Conservation (phyloP, 2,113 vertebrate species). For the Caranx ignobilis region DNA sequence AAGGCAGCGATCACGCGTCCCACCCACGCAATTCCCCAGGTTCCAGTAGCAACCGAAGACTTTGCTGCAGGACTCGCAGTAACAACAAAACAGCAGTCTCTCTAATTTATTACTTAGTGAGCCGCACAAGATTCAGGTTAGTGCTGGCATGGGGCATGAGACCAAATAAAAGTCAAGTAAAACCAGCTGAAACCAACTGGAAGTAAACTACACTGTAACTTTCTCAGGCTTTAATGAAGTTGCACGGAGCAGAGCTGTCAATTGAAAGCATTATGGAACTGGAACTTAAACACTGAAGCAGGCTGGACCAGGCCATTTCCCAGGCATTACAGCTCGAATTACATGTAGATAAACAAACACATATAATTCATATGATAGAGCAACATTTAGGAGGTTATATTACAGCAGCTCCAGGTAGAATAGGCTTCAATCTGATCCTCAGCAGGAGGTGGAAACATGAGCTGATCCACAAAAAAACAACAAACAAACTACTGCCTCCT, state of each 20-base stretch:
- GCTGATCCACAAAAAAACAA: not conserved
- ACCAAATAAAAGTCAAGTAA: not conserved
- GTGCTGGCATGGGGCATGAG: not conserved
- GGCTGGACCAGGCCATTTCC: too few species aligned
- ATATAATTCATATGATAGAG: not conserved
- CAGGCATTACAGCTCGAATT: not conserved
- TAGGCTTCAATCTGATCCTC: not conserved
- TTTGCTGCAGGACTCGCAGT: not conserved
- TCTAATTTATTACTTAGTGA: too few species aligned
- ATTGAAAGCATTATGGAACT: not conserved
- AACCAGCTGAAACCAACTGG: not conserved
- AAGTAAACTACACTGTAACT: not conserved
- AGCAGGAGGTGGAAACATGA: not conserved
- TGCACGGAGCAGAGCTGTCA: not conserved
- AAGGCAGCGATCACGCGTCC: not conserved
- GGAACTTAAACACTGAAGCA: too few species aligned
- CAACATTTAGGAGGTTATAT: conserved; percentile 8
- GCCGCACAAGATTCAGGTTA: not conserved
- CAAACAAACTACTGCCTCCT: not conserved
- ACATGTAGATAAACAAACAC: not conserved
- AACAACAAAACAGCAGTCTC: not conserved
- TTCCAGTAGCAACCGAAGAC: not conserved
- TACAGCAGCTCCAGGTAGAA: not conserved
- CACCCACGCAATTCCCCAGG: not conserved
- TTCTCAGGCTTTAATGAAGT: not conserved